A percentile compares a stretch with the other conserved stretches of the same genome.
phyloP scores from a whole-genome alignment of 2,797 vertebrate genomes.

The Arctocebus calabarensis region DNA sequence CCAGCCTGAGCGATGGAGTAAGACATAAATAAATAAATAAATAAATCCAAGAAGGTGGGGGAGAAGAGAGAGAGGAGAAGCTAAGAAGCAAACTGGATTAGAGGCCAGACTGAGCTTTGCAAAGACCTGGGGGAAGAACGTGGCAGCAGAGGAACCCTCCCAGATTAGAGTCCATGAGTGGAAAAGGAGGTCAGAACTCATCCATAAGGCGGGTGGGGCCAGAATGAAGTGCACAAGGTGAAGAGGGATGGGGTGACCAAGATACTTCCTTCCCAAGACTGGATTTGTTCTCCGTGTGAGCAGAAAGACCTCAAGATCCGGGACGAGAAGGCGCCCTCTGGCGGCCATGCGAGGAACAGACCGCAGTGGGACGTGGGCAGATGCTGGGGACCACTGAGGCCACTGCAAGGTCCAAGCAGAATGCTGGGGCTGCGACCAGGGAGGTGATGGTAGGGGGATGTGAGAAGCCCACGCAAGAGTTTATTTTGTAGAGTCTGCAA shows the following conservation, averaged over 20 bases:
- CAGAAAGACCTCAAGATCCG: fast-evolving
- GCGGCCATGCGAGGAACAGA: background rate
- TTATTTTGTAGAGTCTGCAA: background rate
- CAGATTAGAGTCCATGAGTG: too few relatives aligned
- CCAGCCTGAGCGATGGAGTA: too few relatives aligned
- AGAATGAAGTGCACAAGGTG: fast-evolving
- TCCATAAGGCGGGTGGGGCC: background rate
- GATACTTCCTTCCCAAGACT: fast-evolving
- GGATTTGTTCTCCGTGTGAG: fast-evolving
- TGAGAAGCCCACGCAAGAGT: background rate
- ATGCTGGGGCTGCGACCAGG: background rate
- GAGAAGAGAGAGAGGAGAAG: background rate
- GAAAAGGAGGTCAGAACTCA: background rate
- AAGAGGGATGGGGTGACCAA: background rate
- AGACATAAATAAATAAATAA: too few relatives aligned
- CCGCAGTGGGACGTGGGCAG: fast-evolving
- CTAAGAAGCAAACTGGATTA: too few relatives aligned
- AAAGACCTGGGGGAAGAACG: background rate
- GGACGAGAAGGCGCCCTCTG: constrained; percentile 17
- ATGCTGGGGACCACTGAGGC: fast-evolving
- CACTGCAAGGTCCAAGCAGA: fast-evolving
- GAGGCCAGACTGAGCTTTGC: background rate
- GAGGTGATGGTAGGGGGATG: background rate
- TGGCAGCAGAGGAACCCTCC: fast-evolving
- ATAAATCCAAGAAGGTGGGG: too few relatives aligned